A percentile compares a stretch with the other conserved stretches of the same genome.
phyloP scores from a whole-genome alignment of 2,797 vertebrate genomes.

The Hyperoplus immaculatus region DNA sequence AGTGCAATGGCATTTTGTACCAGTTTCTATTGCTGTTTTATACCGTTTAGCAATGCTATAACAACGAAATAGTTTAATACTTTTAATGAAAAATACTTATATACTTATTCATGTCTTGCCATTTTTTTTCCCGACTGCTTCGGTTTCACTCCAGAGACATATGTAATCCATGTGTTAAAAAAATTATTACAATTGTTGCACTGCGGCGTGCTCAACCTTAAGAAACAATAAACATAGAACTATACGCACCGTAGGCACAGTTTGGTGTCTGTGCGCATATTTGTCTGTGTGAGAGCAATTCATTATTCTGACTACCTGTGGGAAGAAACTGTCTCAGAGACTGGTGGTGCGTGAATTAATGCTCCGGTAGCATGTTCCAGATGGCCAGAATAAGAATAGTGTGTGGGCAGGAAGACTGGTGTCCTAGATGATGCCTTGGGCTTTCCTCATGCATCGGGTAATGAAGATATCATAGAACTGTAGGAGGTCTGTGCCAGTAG shows the following conservation, averaged over 20 bases:
- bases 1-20: slow-evolving; percentile 1
- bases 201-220: slow-evolving; percentile 6
- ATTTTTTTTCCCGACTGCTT: background rate
- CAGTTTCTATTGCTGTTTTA: background rate
- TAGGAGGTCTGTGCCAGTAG: slow-evolving; percentile 48
- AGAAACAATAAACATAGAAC: slow-evolving; percentile 24
- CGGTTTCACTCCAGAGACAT: slow-evolving; percentile 10
- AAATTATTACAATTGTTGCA: slow-evolving; percentile 10
- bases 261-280: slow-evolving; percentile 23
- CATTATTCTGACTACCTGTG: slow-evolving; percentile 71
- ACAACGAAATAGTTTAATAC: background rate
- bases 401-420: slow-evolving; percentile 74
- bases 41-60: background rate
- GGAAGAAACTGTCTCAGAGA: slow-evolving; percentile 70
- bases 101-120: background rate
- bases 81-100: slow-evolving; percentile 9
- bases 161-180: slow-evolving; percentile 8
- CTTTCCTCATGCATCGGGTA: slow-evolving; percentile 67
- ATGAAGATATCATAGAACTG: slow-evolving; percentile 72
- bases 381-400: slow-evolving; percentile 70
- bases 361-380: slow-evolving; percentile 70
- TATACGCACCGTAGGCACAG: slow-evolving; percentile 2
- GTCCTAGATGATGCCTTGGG: slow-evolving; percentile 76
- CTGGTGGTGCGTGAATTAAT: slow-evolving; percentile 70
- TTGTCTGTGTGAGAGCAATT: slow-evolving; percentile 47